Base-by-base conservation (phyloP, 2,888 invertebrate genomes). In the Adineta ricciae region DNA sequence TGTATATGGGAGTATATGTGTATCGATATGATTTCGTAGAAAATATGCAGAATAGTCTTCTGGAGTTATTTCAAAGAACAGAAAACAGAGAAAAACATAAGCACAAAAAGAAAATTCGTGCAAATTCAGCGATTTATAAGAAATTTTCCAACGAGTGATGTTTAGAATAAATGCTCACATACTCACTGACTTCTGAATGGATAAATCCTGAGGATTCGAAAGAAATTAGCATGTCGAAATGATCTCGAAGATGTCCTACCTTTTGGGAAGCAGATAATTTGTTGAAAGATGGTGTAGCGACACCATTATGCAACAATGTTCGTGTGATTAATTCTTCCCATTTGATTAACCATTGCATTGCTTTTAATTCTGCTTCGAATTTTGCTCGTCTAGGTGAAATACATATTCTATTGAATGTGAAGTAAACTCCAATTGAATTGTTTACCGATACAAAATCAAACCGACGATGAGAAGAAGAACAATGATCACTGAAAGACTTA, bases 331-430 rank as follows among this genome's bases (percentile, higher is more conserved):
- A 88, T 54, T 89, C 89, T 38, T 88, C 88, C 87, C 87, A 88
- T 16, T 87, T 86, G 2, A 89, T 87, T 36, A 88, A 84, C 89
- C 89, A 89, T 7, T 88, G 87, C 88, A 88, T 88, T 82, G 88
- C 88, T 7, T 87, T 87, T 21, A 89, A 86, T 21, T 88, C 87
- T 8, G 87, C 87, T 86, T 89, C 89, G 56, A 87, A 86, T 84
- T 87, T 87, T 7, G 88, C 86, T 85, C 87, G 87, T 64, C 89
- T 89, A 78, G 14, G 11, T 46, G 46, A 49, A 41, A 49, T 32
- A 21, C n/a, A n/a, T n/a, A n/a, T n/a, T n/a, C n/a, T n/a, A n/a
- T n/a, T n/a, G n/a, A 46, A n/a, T 3, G 3, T 54, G 3, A n/a
- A 7, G 50, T 41, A n/a, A n/a, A n/a, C n/a, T n/a, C 3, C 2